phyloP scores from a whole-genome alignment of 1,140 invertebrate species.

The Lycorma delicatula region DNA sequence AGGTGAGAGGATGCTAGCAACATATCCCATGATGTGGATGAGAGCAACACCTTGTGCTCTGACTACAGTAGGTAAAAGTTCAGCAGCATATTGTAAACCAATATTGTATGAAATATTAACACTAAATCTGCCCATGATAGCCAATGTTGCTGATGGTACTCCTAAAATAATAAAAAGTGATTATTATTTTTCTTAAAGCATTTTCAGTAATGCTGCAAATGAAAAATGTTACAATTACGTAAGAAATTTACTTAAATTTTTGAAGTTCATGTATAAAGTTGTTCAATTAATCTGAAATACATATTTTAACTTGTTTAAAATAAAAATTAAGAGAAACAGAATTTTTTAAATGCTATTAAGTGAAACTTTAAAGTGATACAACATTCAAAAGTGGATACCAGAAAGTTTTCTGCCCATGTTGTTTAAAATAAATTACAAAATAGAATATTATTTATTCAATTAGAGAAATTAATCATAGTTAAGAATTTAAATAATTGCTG shows the following conservation, averaged over 20 bases:
- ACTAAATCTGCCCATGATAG: constrained; percentile 69
- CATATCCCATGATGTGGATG: constrained; percentile 79
- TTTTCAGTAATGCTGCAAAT: not conserved
- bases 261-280: too few relatives aligned
- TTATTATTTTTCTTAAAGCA: not conserved
- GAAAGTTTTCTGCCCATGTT: too few relatives aligned
- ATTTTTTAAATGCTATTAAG: not conserved
- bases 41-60: constrained; percentile 72
- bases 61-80: constrained; percentile 77
- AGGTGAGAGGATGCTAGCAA: constrained; percentile 69
- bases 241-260: too few relatives aligned
- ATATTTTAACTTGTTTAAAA: not conserved
- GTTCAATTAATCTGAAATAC: too few relatives aligned
- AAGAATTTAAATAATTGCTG: too few relatives aligned
- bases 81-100: constrained; percentile 78
- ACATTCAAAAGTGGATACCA: too few relatives aligned
- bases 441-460: too few relatives aligned
- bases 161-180: constrained; percentile 39
- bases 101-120: constrained; percentile 86
- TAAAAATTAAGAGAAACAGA: not conserved
- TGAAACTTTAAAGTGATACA: too few relatives aligned
- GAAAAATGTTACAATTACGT: not conserved
- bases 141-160: constrained; percentile 55
- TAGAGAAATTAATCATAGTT: too few relatives aligned
- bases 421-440: too few relatives aligned